These are phyloP conservation scores for Hycleus cichorii DNA, from an alignment of 1,140 invertebrate genomes.

Conservation along the genomic window DNA sequence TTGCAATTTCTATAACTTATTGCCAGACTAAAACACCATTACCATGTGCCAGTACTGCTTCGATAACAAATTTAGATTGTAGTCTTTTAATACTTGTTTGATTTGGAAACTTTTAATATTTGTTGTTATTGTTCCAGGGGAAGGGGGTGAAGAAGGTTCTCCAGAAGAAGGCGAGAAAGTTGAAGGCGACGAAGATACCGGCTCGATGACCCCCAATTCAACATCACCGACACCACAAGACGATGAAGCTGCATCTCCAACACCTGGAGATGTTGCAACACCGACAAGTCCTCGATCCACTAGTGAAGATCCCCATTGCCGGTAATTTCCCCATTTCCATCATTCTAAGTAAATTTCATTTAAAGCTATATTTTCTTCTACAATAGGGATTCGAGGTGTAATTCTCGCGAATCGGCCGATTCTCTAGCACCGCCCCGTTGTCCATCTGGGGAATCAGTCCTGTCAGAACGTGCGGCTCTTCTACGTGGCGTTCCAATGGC, in stretches of 20 bases:
- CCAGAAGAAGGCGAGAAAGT: slow-evolving; percentile 42
- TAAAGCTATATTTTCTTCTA: background rate
- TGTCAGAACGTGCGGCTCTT: slow-evolving; percentile 53
- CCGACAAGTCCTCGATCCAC: slow-evolving; percentile 33
- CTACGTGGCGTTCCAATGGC: slow-evolving; percentile 46
- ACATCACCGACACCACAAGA: slow-evolving; percentile 34
- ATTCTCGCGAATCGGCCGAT: slow-evolving; percentile 67
- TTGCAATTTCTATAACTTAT: no score
- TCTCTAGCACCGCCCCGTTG: slow-evolving; percentile 56
- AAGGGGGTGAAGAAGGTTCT: slow-evolving; percentile 50
- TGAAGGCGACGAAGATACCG: slow-evolving; percentile 49
- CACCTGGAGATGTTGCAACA: slow-evolving; percentile 32
- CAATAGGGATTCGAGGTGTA: slow-evolving; percentile 52
- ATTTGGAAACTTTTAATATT: background rate
- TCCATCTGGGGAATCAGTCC: slow-evolving; percentile 59
- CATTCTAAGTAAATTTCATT: no score
- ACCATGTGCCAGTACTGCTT: no score
- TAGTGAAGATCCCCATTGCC: slow-evolving; percentile 28
- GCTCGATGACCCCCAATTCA: slow-evolving; percentile 48
- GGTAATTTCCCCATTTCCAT: slow-evolving; percentile 15
- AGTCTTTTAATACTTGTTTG: no score
- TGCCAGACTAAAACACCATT: no score
- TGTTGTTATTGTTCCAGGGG: slow-evolving; percentile 44
- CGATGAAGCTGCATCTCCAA: slow-evolving; percentile 34
- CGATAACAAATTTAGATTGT: background rate